These are phyloP conservation scores for Ctenochaetus hawaiiensis DNA, from an alignment of 2,797 vertebrate species.

Conservation along the genomic window DNA sequence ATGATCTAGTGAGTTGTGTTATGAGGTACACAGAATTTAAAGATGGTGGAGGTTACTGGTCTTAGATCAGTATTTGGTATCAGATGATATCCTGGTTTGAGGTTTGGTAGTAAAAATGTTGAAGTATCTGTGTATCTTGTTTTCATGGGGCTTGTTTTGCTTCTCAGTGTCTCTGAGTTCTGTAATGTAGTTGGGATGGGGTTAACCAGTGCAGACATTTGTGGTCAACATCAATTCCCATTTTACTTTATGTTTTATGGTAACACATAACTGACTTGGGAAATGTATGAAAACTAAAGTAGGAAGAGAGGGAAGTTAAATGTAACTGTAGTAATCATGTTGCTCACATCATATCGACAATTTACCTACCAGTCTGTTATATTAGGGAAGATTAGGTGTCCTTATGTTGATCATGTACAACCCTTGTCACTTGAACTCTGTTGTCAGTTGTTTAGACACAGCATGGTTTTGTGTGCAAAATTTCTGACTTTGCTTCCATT, in stretches of 20 bases:
- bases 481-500: background rate
- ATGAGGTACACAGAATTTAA: background rate
- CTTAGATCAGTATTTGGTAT: too few species aligned
- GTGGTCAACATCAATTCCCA: background rate
- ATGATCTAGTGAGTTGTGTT: too few species aligned
- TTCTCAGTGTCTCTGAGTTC: background rate
- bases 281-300: background rate
- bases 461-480: background rate
- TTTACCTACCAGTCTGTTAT: background rate
- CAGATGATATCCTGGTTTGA: rapidly evolving
- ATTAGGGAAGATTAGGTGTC: background rate
- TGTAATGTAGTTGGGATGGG: background rate
- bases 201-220: background rate
- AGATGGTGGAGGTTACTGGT: rapidly evolving
- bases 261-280: background rate
- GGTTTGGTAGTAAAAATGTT: background rate
- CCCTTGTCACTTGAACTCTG: background rate
- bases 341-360: background rate
- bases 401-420: background rate
- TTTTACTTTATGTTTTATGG: background rate
- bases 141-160: background rate
- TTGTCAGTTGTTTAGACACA: background rate
- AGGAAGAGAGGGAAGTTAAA: too few species aligned
- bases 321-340: too few species aligned
- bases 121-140: background rate